Percentiles rank a stretch among this genome's conserved stretches.
phyloP scores from a whole-genome alignment of 1,140 invertebrate species.

The Drosophila teissieri region DNA sequence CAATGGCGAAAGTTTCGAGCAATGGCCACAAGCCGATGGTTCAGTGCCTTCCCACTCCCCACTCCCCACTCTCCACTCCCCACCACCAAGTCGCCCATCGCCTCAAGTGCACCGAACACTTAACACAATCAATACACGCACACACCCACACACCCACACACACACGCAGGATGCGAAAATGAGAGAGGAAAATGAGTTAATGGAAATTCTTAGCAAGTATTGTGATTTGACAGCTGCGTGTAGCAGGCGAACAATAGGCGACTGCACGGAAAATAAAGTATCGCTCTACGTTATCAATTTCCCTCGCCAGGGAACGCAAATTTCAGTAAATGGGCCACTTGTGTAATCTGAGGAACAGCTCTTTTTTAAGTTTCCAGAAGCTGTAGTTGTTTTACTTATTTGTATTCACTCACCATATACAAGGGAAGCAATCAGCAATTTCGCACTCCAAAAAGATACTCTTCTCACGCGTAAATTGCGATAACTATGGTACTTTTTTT shows the following conservation, averaged over 20 bases:
- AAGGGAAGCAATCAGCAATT: too few species aligned
- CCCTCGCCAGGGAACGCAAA: too few species aligned
- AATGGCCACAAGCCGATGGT: conserved; percentile 37
- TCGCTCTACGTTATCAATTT: too few species aligned
- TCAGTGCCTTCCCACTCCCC: neutral
- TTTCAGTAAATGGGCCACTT: too few species aligned
- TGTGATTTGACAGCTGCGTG: conserved; percentile 82
- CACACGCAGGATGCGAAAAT: conserved; percentile 37
- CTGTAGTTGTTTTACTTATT: too few species aligned
- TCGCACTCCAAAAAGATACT: too few species aligned
- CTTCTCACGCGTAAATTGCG: neutral
- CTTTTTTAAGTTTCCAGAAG: too few species aligned
- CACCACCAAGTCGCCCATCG: neutral
- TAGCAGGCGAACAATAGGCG: conserved; percentile 65
- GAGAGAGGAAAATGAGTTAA: conserved; percentile 74
- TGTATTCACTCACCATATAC: too few species aligned
- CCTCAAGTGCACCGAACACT: conserved; percentile 63
- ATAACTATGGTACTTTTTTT: neutral
- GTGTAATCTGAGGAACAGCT: too few species aligned
- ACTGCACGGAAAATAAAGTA: conserved; percentile 8
- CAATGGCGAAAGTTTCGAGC: conserved; percentile 73
- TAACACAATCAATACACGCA: conserved; percentile 72
- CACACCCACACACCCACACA: conserved; percentile 32
- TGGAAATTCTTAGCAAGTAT: conserved; percentile 82
- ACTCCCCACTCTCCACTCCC: too few species aligned